Evolutionary conservation across 2,888 invertebrate species (phyloP), one percentile per base, ranked within the genome.

Genomic region (Lasioglossum marginatum): DNA sequence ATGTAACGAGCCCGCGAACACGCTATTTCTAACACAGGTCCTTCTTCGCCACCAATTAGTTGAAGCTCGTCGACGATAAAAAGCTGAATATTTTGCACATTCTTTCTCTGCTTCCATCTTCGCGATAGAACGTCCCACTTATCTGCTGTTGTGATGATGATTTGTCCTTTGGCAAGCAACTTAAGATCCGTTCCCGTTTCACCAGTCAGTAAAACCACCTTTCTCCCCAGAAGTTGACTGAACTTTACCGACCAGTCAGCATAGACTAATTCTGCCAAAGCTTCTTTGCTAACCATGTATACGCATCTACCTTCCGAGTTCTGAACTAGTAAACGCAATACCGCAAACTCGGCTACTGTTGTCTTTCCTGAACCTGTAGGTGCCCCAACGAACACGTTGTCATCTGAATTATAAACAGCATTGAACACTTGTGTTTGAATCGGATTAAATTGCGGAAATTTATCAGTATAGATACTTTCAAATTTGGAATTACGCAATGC

Each of bases 341-440:
- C 97, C 0, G 99, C 99, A 95, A 99, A 98, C 95, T 99, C 99
- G 0, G 99, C 99, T 79, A 99, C 97, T 19, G 99, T 98, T 0
- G 99, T 99, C 96, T 99, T 99, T 1, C 98, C 98, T 0, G 98
- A 98, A 0, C 98, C 98, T 0, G 98, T 98, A 0, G 99, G 98
- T 0, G 99, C 98, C 0, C 98, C 98, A 85, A 99, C 97, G 95
- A 99, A 99, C 14, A 99, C 98, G 95, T 99, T 99, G 94, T 99
- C 99, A 94, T 99, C 99, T 2, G 98, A 98, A 95, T 99, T 99
- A 96, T 99, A 99, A 0, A 99, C 98, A 0, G 99, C 98, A 95
- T 99, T 99, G 96, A 99, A 99, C 10, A 99, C 99, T 96, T 98
- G 97, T 0, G 99, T 99, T 95, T 99, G 99, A 83, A 99, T 99